These are phyloP conservation scores for Portevinia maculata DNA, from an alignment of 2,888 invertebrate species.

Conservation along the genomic window DNA sequence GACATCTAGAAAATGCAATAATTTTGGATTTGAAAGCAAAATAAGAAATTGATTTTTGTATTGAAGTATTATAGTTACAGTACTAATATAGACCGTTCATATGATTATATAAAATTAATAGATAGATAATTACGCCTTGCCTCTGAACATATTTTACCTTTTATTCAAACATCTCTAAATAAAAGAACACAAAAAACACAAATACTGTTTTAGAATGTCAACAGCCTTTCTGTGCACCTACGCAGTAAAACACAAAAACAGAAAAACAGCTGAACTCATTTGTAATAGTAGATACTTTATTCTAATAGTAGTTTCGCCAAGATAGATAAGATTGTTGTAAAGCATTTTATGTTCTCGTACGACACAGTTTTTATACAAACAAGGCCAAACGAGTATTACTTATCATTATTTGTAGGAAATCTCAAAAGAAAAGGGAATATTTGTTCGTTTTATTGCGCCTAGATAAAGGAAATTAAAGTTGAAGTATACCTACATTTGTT, in stretches of 20 bases:
- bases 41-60: no score
- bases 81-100: no score
- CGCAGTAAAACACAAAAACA: conserved; percentile 30
- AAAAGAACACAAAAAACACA: conserved; percentile 5
- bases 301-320: conserved; percentile 39
- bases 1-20: conserved; percentile 23
- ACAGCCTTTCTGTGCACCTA: conserved; percentile 16
- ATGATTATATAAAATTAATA: conserved; percentile 4
- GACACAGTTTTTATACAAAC: conserved; percentile 56
- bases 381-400: conserved; percentile 50
- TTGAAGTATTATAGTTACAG: no score
- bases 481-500: conserved; percentile 45
- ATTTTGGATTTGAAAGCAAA: no score
- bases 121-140: conserved; percentile 25
- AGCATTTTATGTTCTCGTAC: conserved; percentile 49
- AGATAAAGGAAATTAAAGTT: conserved; percentile 63
- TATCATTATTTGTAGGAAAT: conserved; percentile 64
- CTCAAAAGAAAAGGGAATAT: conserved; percentile 59
- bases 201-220: conserved; percentile 21
- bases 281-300: conserved; percentile 24
- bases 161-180: conserved; percentile 2
- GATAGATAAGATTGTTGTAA: conserved; percentile 58
- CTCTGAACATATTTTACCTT: neutral
- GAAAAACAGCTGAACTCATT: conserved; percentile 40
- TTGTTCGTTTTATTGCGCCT: conserved; percentile 60